These are phyloP conservation scores for Isaurus tuberculatus DNA, from an alignment of 92 coral and sea anemone genomes.

Conservation along the genomic window DNA sequence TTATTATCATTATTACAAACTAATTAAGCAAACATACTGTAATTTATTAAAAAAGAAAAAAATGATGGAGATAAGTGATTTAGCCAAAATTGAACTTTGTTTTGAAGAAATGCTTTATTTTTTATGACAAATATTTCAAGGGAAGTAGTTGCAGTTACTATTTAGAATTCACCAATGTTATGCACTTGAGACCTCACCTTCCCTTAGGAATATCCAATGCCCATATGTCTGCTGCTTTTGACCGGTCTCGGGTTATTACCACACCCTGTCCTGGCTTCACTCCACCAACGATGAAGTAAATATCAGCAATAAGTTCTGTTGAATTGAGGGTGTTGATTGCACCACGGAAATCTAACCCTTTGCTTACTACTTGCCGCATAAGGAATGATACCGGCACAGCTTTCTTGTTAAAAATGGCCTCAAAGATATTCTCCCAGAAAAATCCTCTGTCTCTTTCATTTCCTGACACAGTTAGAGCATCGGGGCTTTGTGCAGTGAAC, in stretches of 20 bases:
- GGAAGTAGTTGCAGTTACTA: too few relatives aligned
- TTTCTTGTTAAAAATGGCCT: conserved; percentile 76
- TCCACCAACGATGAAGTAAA: conserved; percentile 85
- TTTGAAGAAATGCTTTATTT: too few relatives aligned
- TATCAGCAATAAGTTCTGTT: conserved; percentile 71
- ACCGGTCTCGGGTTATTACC: conserved; percentile 77
- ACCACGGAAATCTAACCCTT: conserved; percentile 63
- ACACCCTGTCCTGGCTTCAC: conserved; percentile 79
- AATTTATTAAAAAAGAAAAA: too few relatives aligned
- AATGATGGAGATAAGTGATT: too few relatives aligned
- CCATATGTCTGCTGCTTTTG: conserved; percentile 74
- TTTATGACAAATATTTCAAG: too few relatives aligned
- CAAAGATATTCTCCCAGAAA: conserved; percentile 77
- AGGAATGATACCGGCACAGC: conserved; percentile 79
- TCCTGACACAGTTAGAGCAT: conserved; percentile 73
- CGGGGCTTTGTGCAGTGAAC: conserved; percentile 83
- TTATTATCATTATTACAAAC: too few relatives aligned
- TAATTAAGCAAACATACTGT: too few relatives aligned
- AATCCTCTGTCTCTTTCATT: conserved; percentile 88
- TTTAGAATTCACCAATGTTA: too few relatives aligned
- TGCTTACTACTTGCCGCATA: conserved; percentile 71
- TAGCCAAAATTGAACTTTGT: too few relatives aligned
- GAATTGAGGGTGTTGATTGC: conserved; percentile 65
- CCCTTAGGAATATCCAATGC: conserved; percentile 57
- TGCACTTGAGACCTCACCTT: conserved; percentile 3